Evolutionary conservation across 23 tunicate species (phyloP).

Genomic region (Aplidium turbinatum): DNA sequence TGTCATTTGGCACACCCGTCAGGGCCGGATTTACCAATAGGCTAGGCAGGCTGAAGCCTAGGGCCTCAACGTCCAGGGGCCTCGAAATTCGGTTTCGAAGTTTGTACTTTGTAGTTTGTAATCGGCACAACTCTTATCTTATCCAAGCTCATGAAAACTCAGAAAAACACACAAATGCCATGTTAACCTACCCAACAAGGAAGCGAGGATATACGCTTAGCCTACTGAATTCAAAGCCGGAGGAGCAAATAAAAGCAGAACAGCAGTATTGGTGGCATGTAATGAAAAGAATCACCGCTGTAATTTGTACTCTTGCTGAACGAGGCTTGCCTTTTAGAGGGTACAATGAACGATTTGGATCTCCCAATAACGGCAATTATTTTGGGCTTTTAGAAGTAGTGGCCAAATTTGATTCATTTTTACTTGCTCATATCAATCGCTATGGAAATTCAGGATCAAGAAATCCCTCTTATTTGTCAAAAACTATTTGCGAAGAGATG

Average conservation of each 20-base stretch:
- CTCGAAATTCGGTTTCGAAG: no score
- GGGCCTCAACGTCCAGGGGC: no score
- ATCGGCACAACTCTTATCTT: slow-evolving; percentile 17
- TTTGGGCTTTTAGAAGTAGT: slow-evolving; percentile 29
- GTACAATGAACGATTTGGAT: slow-evolving; percentile 33
- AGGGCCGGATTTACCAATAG: no score
- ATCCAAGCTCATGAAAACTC: slow-evolving; percentile 33
- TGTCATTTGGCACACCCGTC: no score
- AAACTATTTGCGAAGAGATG: slow-evolving; percentile 32
- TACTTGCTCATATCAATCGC: slow-evolving; percentile 35
- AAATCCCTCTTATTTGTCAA: slow-evolving; percentile 31
- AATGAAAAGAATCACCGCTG: slow-evolving; percentile 30
- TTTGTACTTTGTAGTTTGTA: no score
- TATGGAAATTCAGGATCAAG: slow-evolving; percentile 33
- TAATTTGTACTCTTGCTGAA: slow-evolving; percentile 8
- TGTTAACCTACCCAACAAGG: slow-evolving; percentile 20
- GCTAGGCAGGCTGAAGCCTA: no score
- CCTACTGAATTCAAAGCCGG: slow-evolving; percentile 36
- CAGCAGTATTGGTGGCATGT: slow-evolving; percentile 44
- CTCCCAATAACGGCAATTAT: slow-evolving; percentile 39
- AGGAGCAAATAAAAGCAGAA: slow-evolving; percentile 37
- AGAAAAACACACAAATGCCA: slow-evolving; percentile 26
- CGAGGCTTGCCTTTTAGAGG: slow-evolving; percentile 36
- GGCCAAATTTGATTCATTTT: slow-evolving; percentile 46
- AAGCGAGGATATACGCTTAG: slow-evolving; percentile 39